These are phyloP conservation scores for Mastomys natalensis DNA, from an alignment of 2,113 vertebrate species.

Conservation along the genomic window DNA sequence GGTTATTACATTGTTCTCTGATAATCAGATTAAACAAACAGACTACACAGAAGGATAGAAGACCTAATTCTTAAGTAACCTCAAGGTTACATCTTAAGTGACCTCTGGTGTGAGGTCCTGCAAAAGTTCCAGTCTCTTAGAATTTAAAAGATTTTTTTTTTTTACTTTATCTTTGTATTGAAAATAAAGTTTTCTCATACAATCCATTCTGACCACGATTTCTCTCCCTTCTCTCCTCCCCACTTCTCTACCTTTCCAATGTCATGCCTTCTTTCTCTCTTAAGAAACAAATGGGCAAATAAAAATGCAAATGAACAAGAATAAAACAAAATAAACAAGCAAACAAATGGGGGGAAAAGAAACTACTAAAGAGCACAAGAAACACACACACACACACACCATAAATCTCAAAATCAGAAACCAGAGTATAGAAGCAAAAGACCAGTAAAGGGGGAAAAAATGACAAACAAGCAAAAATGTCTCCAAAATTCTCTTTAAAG, in stretches of 20 bases:
- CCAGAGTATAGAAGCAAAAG: not conserved
- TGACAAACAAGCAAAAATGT: not conserved
- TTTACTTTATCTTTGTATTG: not conserved
- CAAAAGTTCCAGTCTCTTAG: too few species aligned
- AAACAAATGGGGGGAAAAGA: not conserved
- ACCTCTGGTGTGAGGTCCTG: not conserved
- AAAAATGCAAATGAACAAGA: not conserved
- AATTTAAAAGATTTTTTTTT: not conserved
- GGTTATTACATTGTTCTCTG: not conserved
- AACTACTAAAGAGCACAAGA: not conserved
- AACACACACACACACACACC: not conserved
- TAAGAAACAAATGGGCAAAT: not conserved
- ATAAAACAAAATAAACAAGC: not conserved
- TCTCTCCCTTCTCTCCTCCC: not conserved
- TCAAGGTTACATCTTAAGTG: not conserved
- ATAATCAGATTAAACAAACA: not conserved
- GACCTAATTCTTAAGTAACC: not conserved
- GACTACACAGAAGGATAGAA: not conserved
- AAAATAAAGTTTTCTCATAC: not conserved
- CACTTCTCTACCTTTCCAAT: not conserved
- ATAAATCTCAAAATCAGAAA: not conserved
- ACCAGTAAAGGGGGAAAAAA: not conserved
- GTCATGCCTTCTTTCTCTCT: not conserved
- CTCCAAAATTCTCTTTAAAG: not conserved
- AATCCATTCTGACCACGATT: not conserved